A percentile compares a stretch with the other conserved stretches of the same genome.
Evolutionary conservation across 2,888 invertebrate species (phyloP).

Genomic region (Fragum fragum): DNA sequence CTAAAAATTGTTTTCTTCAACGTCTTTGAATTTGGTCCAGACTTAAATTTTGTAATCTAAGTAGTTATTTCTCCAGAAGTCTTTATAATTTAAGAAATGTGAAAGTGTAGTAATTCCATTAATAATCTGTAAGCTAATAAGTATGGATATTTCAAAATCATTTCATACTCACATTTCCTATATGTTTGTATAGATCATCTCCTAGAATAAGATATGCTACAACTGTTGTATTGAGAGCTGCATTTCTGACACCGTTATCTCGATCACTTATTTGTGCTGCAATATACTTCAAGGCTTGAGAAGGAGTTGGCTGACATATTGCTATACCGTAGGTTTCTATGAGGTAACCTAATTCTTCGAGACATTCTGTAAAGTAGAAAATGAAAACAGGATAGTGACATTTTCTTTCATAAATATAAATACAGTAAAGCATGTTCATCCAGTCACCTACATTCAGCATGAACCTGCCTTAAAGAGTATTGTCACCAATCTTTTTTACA

Average conservation of each 20-base stretch:
- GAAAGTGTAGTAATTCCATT: no score
- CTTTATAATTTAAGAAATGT: no score
- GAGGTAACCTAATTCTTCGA: conserved; percentile 95
- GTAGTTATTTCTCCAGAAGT: no score
- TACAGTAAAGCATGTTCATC: no score
- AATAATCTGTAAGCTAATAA: no score
- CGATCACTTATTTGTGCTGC: conserved; percentile 98
- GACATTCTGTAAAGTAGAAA: conserved; percentile 91
- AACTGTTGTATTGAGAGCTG: conserved; percentile 97
- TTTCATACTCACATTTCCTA: conserved; percentile 91
- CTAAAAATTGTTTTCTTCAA: no score
- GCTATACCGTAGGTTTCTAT: conserved; percentile 94
- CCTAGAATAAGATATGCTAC: conserved; percentile 96
- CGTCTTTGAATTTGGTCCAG: no score
- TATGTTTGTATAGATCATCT: conserved; percentile 95
- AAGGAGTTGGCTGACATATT: conserved; percentile 94
- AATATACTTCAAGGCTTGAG: conserved; percentile 94
- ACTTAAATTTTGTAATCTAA: no score
- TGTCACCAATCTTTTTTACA: no score
- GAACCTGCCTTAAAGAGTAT: no score
- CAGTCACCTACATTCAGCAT: no score
- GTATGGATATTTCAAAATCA: neutral
- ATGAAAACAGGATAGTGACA: neutral
- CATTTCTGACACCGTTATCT: conserved; percentile 98
- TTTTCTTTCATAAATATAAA: no score